A percentile compares a stretch with the other conserved stretches of the same genome.
These are phyloP conservation scores for Puma concolor DNA, from an alignment of 2,113 vertebrate genomes.

Conservation along the genomic window DNA sequence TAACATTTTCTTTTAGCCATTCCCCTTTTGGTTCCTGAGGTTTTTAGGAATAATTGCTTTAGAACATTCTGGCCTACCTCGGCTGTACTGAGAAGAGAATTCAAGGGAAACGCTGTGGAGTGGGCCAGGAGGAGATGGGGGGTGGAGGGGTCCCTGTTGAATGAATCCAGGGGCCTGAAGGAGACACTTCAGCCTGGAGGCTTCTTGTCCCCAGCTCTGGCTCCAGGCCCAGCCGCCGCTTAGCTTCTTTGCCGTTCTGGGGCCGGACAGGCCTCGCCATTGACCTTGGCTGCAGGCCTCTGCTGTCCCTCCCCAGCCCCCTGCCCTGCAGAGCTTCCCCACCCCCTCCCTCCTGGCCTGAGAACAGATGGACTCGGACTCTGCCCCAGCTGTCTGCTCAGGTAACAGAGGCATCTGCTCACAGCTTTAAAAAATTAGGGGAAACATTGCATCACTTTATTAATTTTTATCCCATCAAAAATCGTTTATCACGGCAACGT, in stretches of 20 bases:
- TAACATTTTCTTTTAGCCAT: conserved; percentile 17
- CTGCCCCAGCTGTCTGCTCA: conserved; percentile 52
- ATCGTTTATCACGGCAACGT: conserved; percentile 31
- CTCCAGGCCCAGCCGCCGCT: not conserved
- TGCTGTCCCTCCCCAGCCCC: not conserved
- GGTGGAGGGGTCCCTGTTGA: not conserved
- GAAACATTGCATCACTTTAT: conserved; percentile 42
- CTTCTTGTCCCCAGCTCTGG: conserved; percentile 18
- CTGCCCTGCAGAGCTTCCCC: not conserved
- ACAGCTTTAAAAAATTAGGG: conserved; percentile 72
- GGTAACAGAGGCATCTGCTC: conserved; percentile 64
- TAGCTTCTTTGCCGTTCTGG: not conserved
- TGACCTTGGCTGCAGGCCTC: conserved; percentile 36
- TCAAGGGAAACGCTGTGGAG: not conserved
- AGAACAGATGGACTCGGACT: conserved; percentile 54
- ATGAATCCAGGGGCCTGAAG: not conserved
- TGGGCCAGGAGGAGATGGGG: not conserved
- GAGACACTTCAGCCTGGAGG: not conserved
- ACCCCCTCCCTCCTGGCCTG: not conserved
- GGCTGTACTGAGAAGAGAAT: conserved; percentile 25
- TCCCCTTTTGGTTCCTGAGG: conserved; percentile 19
- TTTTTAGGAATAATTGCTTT: conserved; percentile 53
- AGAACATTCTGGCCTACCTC: conserved; percentile 51
- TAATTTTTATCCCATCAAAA: conserved; percentile 65
- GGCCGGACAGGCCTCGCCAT: not conserved